These are phyloP conservation scores for Homarus americanus DNA, from an alignment of 1,140 invertebrate genomes.

Conservation along the genomic window DNA sequence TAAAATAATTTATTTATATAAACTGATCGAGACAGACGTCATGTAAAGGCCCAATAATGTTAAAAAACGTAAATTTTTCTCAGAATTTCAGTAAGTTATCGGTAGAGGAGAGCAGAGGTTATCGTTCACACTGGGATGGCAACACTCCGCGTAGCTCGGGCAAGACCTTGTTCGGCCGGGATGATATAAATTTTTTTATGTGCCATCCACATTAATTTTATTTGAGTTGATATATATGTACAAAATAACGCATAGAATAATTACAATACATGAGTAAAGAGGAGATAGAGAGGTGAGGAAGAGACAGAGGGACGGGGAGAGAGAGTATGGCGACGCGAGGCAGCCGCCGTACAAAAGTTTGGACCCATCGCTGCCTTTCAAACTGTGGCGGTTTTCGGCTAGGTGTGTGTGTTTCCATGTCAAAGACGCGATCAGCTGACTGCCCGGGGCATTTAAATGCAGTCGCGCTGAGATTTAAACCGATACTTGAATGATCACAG, in stretches of 20 bases:
- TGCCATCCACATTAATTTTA: slow-evolving; percentile 65
- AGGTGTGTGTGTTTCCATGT: slow-evolving; percentile 71
- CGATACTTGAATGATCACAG: slow-evolving; percentile 54
- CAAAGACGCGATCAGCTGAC: slow-evolving; percentile 74
- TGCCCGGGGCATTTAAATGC: slow-evolving; percentile 74
- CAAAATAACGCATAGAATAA: slow-evolving; percentile 7
- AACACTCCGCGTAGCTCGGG: slow-evolving; percentile 74
- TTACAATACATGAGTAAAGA: neutral
- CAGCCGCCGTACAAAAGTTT: slow-evolving; percentile 66
- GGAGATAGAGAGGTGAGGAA: too few species aligned
- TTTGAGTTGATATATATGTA: slow-evolving; percentile 27
- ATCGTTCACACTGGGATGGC: slow-evolving; percentile 72
- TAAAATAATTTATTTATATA: neutral
- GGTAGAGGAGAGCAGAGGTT: slow-evolving; percentile 10
- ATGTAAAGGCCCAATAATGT: neutral
- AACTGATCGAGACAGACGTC: neutral
- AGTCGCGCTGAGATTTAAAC: slow-evolving; percentile 69
- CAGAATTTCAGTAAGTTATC: slow-evolving; percentile 36
- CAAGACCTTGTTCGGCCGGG: slow-evolving; percentile 75
- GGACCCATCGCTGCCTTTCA: slow-evolving; percentile 68
- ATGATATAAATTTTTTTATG: slow-evolving; percentile 75
- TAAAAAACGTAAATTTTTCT: neutral
- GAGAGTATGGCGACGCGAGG: too few species aligned
- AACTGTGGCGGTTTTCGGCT: slow-evolving; percentile 67
- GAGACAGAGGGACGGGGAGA: neutral